Evolutionary conservation across 2,888 invertebrate species (phyloP).

Genomic region (Drepanosiphum platanoidis): DNA sequence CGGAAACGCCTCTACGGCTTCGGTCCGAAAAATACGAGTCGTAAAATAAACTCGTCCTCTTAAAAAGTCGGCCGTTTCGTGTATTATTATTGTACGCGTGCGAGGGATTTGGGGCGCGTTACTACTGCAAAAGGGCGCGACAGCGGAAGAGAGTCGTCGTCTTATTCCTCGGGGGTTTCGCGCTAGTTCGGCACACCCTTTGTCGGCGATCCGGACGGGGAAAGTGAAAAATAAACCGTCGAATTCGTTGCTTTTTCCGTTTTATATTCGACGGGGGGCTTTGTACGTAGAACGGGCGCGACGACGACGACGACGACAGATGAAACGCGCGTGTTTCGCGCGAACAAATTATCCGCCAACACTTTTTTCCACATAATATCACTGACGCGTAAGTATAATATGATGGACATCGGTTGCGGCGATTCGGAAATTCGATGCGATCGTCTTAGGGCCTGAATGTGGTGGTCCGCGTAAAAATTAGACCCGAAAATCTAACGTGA

Average conservation of each 20-base stretch:
- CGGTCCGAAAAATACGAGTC: slow-evolving; percentile 44
- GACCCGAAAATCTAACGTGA: too few species aligned
- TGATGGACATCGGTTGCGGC: too few species aligned
- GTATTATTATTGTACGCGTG: too few species aligned
- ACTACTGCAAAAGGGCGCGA: slow-evolving; percentile 29
- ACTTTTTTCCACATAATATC: slow-evolving; percentile 22
- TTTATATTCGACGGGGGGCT: too few species aligned
- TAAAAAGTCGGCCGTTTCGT: slow-evolving; percentile 40
- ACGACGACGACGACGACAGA: too few species aligned
- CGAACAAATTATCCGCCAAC: slow-evolving; percentile 32
- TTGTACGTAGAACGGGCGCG: too few species aligned
- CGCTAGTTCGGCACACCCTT: slow-evolving; percentile 33
- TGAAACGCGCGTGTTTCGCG: too few species aligned
- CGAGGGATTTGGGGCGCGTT: slow-evolving; percentile 22
- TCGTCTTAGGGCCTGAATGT: too few species aligned
- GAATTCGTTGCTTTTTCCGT: slow-evolving; percentile 24
- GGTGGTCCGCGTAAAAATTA: too few species aligned
- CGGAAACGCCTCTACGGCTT: neutral
- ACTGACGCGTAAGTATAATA: neutral
- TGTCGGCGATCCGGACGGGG: too few species aligned
- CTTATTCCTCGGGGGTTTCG: slow-evolving; percentile 43
- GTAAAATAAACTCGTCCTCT: slow-evolving; percentile 49
- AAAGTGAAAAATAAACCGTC: slow-evolving; percentile 8
- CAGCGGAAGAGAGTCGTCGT: too few species aligned
- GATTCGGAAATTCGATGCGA: too few species aligned